A percentile compares a stretch with the other conserved stretches of the same genome.
Conservation (phyloP, 1,140 invertebrate genomes). For the Propsilocerus akamusi region DNA sequence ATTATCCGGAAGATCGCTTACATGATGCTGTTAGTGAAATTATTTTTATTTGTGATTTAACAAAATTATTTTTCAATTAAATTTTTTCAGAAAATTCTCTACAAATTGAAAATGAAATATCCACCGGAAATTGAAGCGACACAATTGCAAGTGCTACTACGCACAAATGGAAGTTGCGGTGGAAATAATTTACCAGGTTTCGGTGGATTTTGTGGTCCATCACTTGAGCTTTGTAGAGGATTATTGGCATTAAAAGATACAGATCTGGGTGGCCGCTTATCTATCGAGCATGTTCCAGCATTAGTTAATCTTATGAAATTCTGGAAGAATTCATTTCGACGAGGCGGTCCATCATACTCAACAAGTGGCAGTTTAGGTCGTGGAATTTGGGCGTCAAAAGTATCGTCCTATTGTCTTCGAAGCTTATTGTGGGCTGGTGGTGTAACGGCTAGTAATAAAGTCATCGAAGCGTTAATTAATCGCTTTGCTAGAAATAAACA, state of each 20-base stretch:
- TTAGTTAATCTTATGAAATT: slow-evolving; percentile 43
- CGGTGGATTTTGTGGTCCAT: slow-evolving; percentile 31
- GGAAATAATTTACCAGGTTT: slow-evolving; percentile 8
- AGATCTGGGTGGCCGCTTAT: slow-evolving; percentile 41
- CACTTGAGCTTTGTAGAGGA: slow-evolving; percentile 40
- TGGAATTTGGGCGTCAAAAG: slow-evolving; percentile 23
- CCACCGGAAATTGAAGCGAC: slow-evolving; percentile 42
- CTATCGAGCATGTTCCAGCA: slow-evolving; percentile 34
- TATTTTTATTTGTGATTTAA: background rate
- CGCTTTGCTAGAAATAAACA: slow-evolving; percentile 40
- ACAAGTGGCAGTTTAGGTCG: slow-evolving; percentile 29
- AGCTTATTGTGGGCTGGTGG: slow-evolving; percentile 46
- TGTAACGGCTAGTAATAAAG: slow-evolving; percentile 51
- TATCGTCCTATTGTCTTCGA: slow-evolving; percentile 42
- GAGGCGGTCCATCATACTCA: slow-evolving; percentile 40
- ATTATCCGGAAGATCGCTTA: slow-evolving; percentile 32
- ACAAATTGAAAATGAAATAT: background rate
- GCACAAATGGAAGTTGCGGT: slow-evolving; percentile 9
- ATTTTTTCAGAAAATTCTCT: background rate
- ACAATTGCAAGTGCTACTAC: slow-evolving; percentile 39
- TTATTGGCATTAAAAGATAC: slow-evolving; percentile 46
- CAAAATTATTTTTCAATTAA: background rate
- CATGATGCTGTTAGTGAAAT: slow-evolving; percentile 2
- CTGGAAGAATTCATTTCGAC: slow-evolving; percentile 28
- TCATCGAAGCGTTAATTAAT: slow-evolving; percentile 48